A percentile compares a stretch with the other conserved stretches of the same genome.
These are phyloP conservation scores for Teleopsis dalmanni DNA, from an alignment of 1,140 invertebrate genomes.

Conservation along the genomic window DNA sequence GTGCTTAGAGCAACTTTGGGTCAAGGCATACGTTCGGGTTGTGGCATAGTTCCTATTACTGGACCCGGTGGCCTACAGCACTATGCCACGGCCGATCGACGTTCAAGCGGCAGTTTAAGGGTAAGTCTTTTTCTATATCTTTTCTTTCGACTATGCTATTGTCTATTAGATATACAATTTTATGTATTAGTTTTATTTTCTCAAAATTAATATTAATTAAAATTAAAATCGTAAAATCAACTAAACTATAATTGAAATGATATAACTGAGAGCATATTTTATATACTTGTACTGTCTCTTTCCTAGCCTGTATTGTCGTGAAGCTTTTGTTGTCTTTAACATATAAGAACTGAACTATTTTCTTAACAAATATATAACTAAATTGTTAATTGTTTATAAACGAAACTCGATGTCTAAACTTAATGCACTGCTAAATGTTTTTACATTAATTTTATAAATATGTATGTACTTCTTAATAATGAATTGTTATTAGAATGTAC, in stretches of 20 bases:
- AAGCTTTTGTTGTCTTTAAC: conserved; percentile 11
- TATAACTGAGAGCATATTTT: not conserved
- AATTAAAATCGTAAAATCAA: not conserved
- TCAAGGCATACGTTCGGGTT: conserved; percentile 52
- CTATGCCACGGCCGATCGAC: conserved; percentile 41
- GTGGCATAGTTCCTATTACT: conserved; percentile 47
- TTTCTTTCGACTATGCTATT: not conserved
- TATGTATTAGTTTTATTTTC: not conserved
- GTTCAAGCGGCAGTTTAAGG: conserved; percentile 47
- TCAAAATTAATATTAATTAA: not conserved
- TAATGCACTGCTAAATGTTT: too few species aligned
- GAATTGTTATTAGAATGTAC: too few species aligned
- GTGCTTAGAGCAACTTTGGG: conserved; percentile 56
- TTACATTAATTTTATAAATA: too few species aligned
- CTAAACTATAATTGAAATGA: not conserved
- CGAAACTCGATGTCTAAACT: too few species aligned
- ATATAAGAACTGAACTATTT: too few species aligned
- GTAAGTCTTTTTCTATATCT: conserved; percentile 37
- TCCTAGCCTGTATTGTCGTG: conserved; percentile 3
- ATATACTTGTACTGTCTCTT: conserved; percentile 1
- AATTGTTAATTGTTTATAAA: too few species aligned
- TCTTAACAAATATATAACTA: too few species aligned
- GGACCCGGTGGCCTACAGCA: conserved; percentile 46
- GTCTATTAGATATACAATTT: not conserved
- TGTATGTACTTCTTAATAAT: too few species aligned